Base-by-base conservation (phyloP, 2,113 vertebrate species). In the Anguilla japonica region DNA sequence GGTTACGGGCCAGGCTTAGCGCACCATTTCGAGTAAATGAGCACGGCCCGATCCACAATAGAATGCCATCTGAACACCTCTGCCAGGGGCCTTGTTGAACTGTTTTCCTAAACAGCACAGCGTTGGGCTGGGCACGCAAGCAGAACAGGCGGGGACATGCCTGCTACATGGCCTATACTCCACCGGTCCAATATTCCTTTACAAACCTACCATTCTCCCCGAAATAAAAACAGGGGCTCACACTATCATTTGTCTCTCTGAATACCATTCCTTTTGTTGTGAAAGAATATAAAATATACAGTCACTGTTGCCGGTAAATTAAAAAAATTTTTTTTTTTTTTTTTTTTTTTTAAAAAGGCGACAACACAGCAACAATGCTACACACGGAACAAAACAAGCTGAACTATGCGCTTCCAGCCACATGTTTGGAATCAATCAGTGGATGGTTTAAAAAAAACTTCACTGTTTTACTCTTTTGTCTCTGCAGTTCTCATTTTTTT, bases 11-110 rank as follows among this genome's bases (percentile, higher is more conserved):
- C 13, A n/a, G 16, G 53, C 41, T 84, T 46, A n/a, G 34, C 9
- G 40, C 40, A 5, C 60, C 83, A 78, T 46, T 84, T 20, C 63
- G 83, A 75, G 67, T 46, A 84, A 78, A 84, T 63, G 75, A 78
- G 75, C 83, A 78, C 41, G 7, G 83, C 13, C 40, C 14, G 67
- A 71, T 75, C 83, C 41, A 43, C 83, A 75, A 75, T 15, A 67
- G 40, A 34, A 63, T 15, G 22, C 39, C 39, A 26, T 39, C 34
- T 41, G 83, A 39, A 16, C 50, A 41, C 11, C 14, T 41, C 53
- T 83, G 82, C 82, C 50, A 57, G 18, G 1, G 53, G 82, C 46
- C 82, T 39, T 57, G 82, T 39, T 83, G 82, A 83, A 83, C 43
- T n/a, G 57, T 67, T 71, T 84, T 22, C 39, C 56, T 71, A 83